Base-by-base conservation (phyloP, 2,888 invertebrate genomes). In the Notodonta dromedarius region DNA sequence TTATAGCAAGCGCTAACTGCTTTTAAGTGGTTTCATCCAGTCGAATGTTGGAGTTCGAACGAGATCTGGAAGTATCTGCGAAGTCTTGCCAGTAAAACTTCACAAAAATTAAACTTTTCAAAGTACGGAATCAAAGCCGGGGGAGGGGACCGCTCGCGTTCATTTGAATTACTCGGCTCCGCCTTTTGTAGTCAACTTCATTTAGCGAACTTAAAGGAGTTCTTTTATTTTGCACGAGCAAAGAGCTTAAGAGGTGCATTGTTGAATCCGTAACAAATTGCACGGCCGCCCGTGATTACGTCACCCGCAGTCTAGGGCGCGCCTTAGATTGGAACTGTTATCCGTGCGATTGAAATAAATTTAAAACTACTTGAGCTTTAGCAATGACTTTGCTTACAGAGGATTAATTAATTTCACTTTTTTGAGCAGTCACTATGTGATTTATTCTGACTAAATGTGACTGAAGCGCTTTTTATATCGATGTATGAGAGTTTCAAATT, bases 101-200 rank as follows among this genome's bases (percentile, higher is more conserved):
- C 78, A 86, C 85, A 89, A 91, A 91, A 91, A 90, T 90, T 89
- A 80, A 91, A 91, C 87, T 91, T 90, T 86, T 79, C 77, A 84
- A 61, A 88, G 87, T 88, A 83, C 81, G 83, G 84, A 90, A 89
- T 91, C 90, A 90, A 90, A 88, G 88, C 83, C 83, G 79, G 83
- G 80, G 85, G 85, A 84, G 86, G 24, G 86, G 72, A 71, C 79
- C 77, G 77, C 77, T 83, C 77, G 82, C 87, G 87, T 86, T 91
- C 90, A 89, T 92, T 93, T 91, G 89, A 92, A 92, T 93, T 90
- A 89, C 89, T 82, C 77, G 77, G 82, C 83, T 84, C 87, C 84
- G 91, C 85, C 93, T 91, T 93, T 93, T 93, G 92, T 93, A 91
- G 89, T 91, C 92, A 82, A 87, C 90, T 92, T 91, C 92, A 91